phyloP scores from a whole-genome alignment of 2,888 invertebrate genomes.

The Barypeithes pellucidus region DNA sequence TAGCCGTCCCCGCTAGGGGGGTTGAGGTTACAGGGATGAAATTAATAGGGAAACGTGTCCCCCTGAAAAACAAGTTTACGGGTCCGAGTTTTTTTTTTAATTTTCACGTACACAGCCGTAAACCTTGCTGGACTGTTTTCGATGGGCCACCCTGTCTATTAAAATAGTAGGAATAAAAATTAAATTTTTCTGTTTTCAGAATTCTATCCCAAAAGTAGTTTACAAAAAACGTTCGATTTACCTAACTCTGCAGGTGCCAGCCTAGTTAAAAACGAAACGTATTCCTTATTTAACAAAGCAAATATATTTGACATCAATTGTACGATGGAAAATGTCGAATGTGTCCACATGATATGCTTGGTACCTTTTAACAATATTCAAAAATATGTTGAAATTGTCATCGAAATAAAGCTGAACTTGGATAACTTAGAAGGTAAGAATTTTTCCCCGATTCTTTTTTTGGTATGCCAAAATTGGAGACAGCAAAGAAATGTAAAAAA shows the following conservation, averaged over 20 bases:
- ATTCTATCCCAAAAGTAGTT: neutral
- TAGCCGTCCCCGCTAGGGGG: too few species aligned
- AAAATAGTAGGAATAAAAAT: too few species aligned
- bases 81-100: too few species aligned
- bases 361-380: conserved; percentile 61
- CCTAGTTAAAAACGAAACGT: neutral
- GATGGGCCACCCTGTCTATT: too few species aligned
- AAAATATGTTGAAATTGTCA: conserved; percentile 35
- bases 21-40: too few species aligned
- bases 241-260: neutral
- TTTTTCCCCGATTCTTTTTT: too few species aligned
- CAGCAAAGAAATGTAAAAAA: too few species aligned
- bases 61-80: too few species aligned
- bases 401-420: conserved; percentile 33
- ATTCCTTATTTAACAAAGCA: neutral
- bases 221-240: neutral
- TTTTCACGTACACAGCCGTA: too few species aligned
- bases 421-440: conserved; percentile 14
- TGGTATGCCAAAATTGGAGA: too few species aligned
- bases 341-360: conserved; percentile 65
- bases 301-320: conserved; percentile 65
- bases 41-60: too few species aligned
- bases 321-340: conserved; percentile 62
- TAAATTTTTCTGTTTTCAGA: neutral
- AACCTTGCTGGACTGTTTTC: too few species aligned